Evolutionary conservation across 2,113 vertebrate species (phyloP), one percentile per base, ranked within the genome.

Genomic region (Oreocharis arfaki): DNA sequence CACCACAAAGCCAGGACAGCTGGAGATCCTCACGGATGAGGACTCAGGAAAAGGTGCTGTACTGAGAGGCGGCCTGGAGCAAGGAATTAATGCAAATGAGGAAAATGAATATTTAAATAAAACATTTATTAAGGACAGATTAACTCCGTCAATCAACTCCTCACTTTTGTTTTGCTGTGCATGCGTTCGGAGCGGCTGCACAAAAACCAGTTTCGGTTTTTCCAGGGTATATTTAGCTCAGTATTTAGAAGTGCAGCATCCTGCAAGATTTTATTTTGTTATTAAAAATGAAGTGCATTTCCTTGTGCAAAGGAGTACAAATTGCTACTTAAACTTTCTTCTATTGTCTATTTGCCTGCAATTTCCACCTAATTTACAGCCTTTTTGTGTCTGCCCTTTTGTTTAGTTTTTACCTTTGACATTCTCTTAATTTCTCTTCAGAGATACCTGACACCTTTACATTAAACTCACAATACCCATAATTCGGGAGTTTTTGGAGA

Each of bases 301-400:
- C 95, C 84, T 75, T 13, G 61, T 85, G 92, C 86, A 96, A 96
- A 95, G 47, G 93, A 95, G 91, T 96, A 91, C 71, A 96, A 95
- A 97, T 90, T 91, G 69, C 84, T 97, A 93, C 93, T 97, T 96
- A 90, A 98, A 96, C 94, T 96, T 97, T 94, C 90, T 95, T 91
- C 84, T 89, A 88, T 97, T 97, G 85, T 96, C 85, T 96, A 68
- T 96, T 96, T 97, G 64, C 74, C 94, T 93, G 75, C 88, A 97
- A 96, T 97, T 96, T 97, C 84, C 93, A 79, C 80, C 81, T 96
- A 77, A 76, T 96, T 97, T 97, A 87, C 59, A 95, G 82, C 78
- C 65, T 93, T 97, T 97, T 89, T 91, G 79, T 95, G 80, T 56
- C 91, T 81, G 75, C 79, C 93, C 84, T 88, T 96, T 96, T 96